phyloP scores from a whole-genome alignment of 1,140 invertebrate species.

The Drosophila pruinosa region DNA sequence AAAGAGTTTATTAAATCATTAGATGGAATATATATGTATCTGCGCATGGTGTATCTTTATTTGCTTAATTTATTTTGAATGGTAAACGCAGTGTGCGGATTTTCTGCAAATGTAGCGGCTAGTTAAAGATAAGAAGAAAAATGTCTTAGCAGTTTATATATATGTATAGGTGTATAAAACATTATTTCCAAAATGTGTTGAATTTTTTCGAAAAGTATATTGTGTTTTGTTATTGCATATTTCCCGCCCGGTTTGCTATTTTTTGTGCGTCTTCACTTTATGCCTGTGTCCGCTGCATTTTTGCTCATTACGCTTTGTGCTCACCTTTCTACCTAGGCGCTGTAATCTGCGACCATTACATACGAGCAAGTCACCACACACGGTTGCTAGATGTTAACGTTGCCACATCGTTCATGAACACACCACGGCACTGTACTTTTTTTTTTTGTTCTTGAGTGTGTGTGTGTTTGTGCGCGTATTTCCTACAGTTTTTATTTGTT shows the following conservation, averaged over 20 bases:
- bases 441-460: conserved; percentile 47
- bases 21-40: not conserved
- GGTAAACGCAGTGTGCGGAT: conserved; percentile 18
- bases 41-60: not conserved
- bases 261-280: conserved; percentile 37
- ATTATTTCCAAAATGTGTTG: conserved; percentile 2
- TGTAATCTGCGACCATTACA: conserved; percentile 51
- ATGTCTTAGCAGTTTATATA: not conserved
- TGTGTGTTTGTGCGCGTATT: conserved; percentile 47
- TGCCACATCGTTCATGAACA: conserved; percentile 57
- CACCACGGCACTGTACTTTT: conserved; percentile 78
- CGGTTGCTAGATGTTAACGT: conserved; percentile 23
- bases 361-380: conserved; percentile 57
- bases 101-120: conserved; percentile 34
- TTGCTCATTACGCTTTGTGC: conserved; percentile 37
- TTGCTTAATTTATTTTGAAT: conserved; percentile 4
- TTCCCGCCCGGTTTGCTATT: conserved; percentile 49
- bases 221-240: conserved; percentile 25
- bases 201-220: not conserved
- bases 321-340: conserved; percentile 41
- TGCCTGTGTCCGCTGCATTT: conserved; percentile 38
- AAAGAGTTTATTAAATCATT: conserved; percentile 1
- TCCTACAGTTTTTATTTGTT: conserved; percentile 45
- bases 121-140: conserved; percentile 28
- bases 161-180: not conserved